Evolutionary conservation across 1,140 invertebrate genomes (phyloP), one percentile per base, ranked within the genome.

Genomic region (Venustaconcha ellipsiformis): DNA sequence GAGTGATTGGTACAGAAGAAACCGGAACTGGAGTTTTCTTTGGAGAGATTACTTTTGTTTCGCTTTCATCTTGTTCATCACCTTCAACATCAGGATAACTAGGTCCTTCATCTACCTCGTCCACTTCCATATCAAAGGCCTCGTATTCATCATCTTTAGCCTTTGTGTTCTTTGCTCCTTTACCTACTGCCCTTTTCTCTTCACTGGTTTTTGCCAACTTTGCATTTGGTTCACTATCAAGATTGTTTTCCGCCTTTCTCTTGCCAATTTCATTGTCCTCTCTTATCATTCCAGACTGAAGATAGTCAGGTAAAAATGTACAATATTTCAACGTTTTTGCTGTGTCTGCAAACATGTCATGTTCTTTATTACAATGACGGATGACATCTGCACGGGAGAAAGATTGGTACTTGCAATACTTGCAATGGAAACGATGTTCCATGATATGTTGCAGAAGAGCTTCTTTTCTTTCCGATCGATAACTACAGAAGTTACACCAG

Each of bases 401-500:
- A 17, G 87, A 84, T 75, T 88, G 85, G 55, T 83, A 88, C 13
- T 68, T 70, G 70, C 87, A 88, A 59, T 74, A 82, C 58, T 84
- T 84, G 62, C 87, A 88, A 57, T 83, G 78, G 70, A 88, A 88
- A 6, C 87, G 64, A 67, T 88, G 87, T 17, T 83, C 80, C 70
- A 85, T 80, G 0, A 86, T 76, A 80, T 88, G 87, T 30, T 83
- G 77, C 23, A 84, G 26, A 0, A 88, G 72, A 37, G 57, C 76
- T 15, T 72, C 66, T 76, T 88, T 87, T 11, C 69, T 77, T 60
- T 82, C 79, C 14, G 80, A 80, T 62, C 82, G 79, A 67, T 76
- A 87, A 11, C 83, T 77, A 76, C 87, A 88, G 75, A 88, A 88
- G 65, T 88, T 88, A 71, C 87, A 88, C 85, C 85, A 88, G 62